Percentiles rank a stretch among this genome's conserved stretches.
These are phyloP conservation scores for Muscidifurax raptorellus DNA, from an alignment of 1,140 invertebrate genomes.

Conservation along the genomic window DNA sequence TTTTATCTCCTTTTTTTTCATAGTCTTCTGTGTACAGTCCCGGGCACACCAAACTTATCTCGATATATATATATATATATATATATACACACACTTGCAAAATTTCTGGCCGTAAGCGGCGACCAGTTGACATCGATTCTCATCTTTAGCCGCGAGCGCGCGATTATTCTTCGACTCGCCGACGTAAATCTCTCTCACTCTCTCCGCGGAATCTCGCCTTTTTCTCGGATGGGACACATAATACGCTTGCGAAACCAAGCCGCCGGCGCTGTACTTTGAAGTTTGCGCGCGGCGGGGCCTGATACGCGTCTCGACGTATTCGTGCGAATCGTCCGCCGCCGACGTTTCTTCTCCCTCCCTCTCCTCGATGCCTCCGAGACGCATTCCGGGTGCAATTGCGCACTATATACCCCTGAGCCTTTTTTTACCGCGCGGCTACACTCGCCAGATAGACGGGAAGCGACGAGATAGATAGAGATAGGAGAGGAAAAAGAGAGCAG, in stretches of 20 bases:
- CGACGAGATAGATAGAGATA: slow-evolving; percentile 2
- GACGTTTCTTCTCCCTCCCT: background rate
- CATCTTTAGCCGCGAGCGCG: slow-evolving; percentile 11
- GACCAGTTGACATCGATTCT: slow-evolving; percentile 54
- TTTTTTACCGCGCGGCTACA: background rate
- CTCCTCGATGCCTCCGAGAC: no score
- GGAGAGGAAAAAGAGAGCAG: background rate
- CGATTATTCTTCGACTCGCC: slow-evolving; percentile 38
- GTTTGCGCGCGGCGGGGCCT: background rate
- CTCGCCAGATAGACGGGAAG: background rate
- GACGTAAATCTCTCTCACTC: slow-evolving; percentile 36
- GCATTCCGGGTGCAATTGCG: background rate
- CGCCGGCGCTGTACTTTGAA: slow-evolving; percentile 7
- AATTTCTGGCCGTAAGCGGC: slow-evolving; percentile 44
- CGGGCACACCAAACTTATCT: background rate
- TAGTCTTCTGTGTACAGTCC: background rate
- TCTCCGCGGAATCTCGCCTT: background rate
- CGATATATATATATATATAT: background rate
- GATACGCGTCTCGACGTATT: no score
- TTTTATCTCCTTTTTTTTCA: slow-evolving; percentile 16
- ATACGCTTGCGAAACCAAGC: slow-evolving; percentile 11
- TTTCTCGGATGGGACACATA: background rate
- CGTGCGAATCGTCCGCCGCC: background rate
- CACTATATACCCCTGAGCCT: background rate
- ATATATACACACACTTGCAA: slow-evolving; percentile 33